Evolutionary conservation across 2,888 invertebrate genomes (phyloP), one percentile per base, ranked within the genome.

Genomic region (Subacronicta megacephala): DNA sequence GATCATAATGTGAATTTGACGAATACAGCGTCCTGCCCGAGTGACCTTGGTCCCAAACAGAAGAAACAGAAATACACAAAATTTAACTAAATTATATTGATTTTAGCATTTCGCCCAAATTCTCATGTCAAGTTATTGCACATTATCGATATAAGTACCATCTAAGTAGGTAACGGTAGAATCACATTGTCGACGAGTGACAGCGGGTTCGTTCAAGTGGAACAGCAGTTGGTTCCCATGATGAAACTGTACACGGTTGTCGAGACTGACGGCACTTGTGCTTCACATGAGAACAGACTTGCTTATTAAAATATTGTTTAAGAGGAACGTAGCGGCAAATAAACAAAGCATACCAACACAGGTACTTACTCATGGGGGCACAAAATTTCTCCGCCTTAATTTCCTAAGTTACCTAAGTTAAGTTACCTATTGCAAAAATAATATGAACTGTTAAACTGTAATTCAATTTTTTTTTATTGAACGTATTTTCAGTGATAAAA

Each of bases 191-290:
- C 64, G 73, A 78, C 75, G 72, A 57, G 50, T 59, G 65, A 76
- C 67, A 57, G 59, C 62, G 67, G 59, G 73, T 51, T 68, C 78
- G 75, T 69, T 84, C 81, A 74, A 82, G 83, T 82, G 83, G 83
- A 85, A 85, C 80, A 60, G 49, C 72, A 66, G 76, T 69, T 64
- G 69, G 84, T 88, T 90, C 90, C 83, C 90, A 90, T 75, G 80
- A 77, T 84, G 89, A 84, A 88, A 90, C 82, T 70, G 82, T 87
- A 89, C 75, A 88, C 81, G 76, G 72, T 77, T 82, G 81, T 72
- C 72, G 72, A 77, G 66, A 74, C 69, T 70, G 66, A 68, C 72
- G 37, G 62, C 41, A 50, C 63, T 55, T 51, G 37, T 46, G 53
- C 59, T 63, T 71, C 66, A 65, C 67, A 63, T 61, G 63, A 61